phyloP scores from a whole-genome alignment of 2,888 invertebrate genomes.

The Sipha maydis region DNA sequence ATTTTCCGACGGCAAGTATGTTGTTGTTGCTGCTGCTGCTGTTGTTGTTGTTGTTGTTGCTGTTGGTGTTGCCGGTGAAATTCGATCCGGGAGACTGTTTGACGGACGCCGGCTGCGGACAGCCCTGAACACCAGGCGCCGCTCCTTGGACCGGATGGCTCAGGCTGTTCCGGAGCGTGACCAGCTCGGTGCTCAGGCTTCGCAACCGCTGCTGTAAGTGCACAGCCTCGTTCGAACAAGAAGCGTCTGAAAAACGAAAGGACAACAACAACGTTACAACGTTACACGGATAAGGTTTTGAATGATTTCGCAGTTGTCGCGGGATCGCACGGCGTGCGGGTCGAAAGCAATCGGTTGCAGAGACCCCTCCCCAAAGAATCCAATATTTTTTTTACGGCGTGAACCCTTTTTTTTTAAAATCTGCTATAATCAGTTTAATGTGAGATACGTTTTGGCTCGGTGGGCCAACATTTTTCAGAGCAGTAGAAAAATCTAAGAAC shows the following conservation, averaged over 20 bases:
- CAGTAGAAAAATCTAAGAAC: too few relatives aligned
- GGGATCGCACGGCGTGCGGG: too few relatives aligned
- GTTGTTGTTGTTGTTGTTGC: not conserved
- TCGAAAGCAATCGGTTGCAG: too few relatives aligned
- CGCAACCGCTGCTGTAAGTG: constrained; percentile 91
- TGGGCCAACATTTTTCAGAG: too few relatives aligned
- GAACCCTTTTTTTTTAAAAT: too few relatives aligned
- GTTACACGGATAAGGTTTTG: too few relatives aligned
- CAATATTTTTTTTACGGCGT: too few relatives aligned
- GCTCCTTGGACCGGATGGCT: constrained; percentile 75
- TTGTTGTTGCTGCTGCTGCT: not conserved
- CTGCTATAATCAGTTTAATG: too few relatives aligned
- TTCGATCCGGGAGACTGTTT: constrained; percentile 65
- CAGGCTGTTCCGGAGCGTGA: constrained; percentile 88
- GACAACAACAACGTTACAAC: not conserved
- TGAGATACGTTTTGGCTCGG: too few relatives aligned
- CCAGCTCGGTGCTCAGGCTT: constrained; percentile 90
- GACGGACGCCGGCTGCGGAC: constrained; percentile 65
- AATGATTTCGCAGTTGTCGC: too few relatives aligned
- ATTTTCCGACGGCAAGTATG: constrained; percentile 29
- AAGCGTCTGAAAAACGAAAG: constrained; percentile 79
- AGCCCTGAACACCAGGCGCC: constrained; percentile 59
- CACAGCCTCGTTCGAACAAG: constrained; percentile 93
- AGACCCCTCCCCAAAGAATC: too few relatives aligned
- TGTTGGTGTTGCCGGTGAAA: constrained; percentile 63